Evolutionary conservation across 2,113 vertebrate genomes (phyloP).

Genomic region (Peromyscus maniculatus): DNA sequence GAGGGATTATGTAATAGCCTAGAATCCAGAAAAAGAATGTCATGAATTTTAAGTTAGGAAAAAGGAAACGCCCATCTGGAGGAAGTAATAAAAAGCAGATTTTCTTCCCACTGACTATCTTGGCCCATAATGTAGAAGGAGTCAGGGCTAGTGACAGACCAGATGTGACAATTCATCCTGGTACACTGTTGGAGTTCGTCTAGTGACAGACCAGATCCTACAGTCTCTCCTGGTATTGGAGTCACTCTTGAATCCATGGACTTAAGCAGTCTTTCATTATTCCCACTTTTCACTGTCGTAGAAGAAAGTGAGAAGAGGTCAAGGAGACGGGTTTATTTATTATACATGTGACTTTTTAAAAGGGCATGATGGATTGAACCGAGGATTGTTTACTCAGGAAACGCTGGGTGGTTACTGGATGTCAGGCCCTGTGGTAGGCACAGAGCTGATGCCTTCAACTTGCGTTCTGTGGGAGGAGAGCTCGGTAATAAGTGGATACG

Average conservation of each 20-base stretch:
- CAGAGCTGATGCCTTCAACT: neutral
- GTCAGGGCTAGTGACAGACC: slow-evolving; percentile 19
- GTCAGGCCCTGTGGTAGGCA: neutral
- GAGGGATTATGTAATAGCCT: slow-evolving; percentile 76
- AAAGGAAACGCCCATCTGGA: slow-evolving; percentile 62
- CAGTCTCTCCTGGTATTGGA: slow-evolving; percentile 32
- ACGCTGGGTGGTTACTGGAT: slow-evolving; percentile 7
- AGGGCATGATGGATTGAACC: neutral
- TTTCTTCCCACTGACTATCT: slow-evolving; percentile 46
- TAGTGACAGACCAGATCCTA: slow-evolving; percentile 9
- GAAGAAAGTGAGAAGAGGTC: slow-evolving; percentile 34
- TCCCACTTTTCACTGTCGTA: slow-evolving; percentile 15
- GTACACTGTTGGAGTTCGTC: neutral
- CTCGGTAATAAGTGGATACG: neutral
- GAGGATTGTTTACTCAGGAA: slow-evolving; percentile 31
- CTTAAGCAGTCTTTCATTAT: slow-evolving; percentile 32
- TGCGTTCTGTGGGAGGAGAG: neutral
- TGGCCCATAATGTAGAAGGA: slow-evolving; percentile 42
- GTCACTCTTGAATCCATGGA: neutral
- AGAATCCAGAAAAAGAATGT: slow-evolving; percentile 72
- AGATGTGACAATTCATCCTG: slow-evolving; percentile 20
- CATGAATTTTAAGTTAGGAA: slow-evolving; percentile 77
- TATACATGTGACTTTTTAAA: slow-evolving; percentile 32
- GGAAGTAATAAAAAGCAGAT: slow-evolving; percentile 74
- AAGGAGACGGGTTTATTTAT: slow-evolving; percentile 12